Evolutionary conservation across 2,888 invertebrate species (phyloP), one percentile per base, ranked within the genome.

Genomic region (Drosophila nr. perissopoda): DNA sequence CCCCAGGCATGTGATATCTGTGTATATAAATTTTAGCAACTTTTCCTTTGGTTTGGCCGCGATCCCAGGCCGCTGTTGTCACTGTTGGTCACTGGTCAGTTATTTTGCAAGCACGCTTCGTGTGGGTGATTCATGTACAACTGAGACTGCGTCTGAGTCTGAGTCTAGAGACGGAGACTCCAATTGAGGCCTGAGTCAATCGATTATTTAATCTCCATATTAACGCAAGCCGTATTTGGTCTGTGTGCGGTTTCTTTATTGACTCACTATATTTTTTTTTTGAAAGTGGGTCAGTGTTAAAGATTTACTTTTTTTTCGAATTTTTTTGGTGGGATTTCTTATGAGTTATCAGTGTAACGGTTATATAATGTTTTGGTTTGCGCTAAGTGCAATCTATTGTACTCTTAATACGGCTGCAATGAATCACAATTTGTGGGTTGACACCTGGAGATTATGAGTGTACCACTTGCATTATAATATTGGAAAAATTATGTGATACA

Each of bases 171-270:
- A 40, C 66, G 66, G 79, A 48, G 59, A 29, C 72, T 61, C 60
- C 52, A 61, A 76, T 70, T 53, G 76, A 69, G 71, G 63, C 51
- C 61, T 71, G 57, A 54, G 56, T 68, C 70, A 64, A 59, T 52
- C 74, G 88, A 83, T 86, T 88, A 86, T 88, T 86, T 86, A 88
- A 86, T 86, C 88, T 88, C 71, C 79, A 83, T 85, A 86, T 86
- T 86, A 86, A 81, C 88, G 85, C 79, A 69, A 59, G 66, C 78
- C 78, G 70, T 78, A 79, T 79, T 79, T 75, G 78, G 78, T 42
- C 73, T 73, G 76, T 76, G 63, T 75, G 84, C 79, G 88, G 84
- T 85, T 85, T 87, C 75, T 88, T 85, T 85, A 88, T 88, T 86
- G 85, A 86, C 88, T 86, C 85, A 86, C 85, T 76, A 68, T 63